These are phyloP conservation scores for Isaurus tuberculatus DNA, from an alignment of 92 coral and sea anemone species.

Conservation along the genomic window DNA sequence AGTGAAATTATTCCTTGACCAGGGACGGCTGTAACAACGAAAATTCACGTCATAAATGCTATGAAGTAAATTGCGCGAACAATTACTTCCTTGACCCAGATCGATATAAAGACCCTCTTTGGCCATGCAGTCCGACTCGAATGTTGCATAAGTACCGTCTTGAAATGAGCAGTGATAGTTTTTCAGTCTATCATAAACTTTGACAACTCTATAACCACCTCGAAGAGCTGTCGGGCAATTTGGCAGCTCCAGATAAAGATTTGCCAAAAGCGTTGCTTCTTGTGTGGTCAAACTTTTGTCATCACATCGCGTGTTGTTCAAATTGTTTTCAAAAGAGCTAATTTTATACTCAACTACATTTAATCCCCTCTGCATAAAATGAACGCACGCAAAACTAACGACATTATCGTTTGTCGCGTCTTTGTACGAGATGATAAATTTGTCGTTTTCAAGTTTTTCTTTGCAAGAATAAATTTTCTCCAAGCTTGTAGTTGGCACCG, in stretches of 20 bases:
- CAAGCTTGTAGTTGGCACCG: not conserved
- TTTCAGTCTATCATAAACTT: constrained; percentile 54
- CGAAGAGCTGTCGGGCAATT: constrained; percentile 73
- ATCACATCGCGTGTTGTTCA: constrained; percentile 51
- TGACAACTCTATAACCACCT: constrained; percentile 67
- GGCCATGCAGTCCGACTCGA: constrained; percentile 79
- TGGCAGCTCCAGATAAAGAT: constrained; percentile 48
- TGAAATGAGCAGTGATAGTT: constrained; percentile 50
- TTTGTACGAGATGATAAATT: constrained; percentile 47
- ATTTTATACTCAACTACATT: constrained; percentile 65
- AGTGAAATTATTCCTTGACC: constrained; percentile 59
- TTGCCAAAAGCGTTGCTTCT: constrained; percentile 61
- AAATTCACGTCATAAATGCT: constrained; percentile 41
- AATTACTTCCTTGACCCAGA: constrained; percentile 44
- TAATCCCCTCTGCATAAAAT: constrained; percentile 68
- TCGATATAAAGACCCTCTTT: constrained; percentile 75
- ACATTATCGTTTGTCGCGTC: constrained; percentile 34
- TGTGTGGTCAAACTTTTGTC: constrained; percentile 15
- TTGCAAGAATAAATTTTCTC: constrained; percentile 26
- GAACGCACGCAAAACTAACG: constrained; percentile 60
- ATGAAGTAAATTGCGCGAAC: constrained; percentile 25
- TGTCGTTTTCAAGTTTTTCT: constrained; percentile 14
- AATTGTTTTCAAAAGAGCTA: constrained; percentile 44
- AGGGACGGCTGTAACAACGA: constrained; percentile 69
- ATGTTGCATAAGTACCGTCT: constrained; percentile 40